Conservation (phyloP, 1,140 invertebrate species). For the Samia ricini region DNA sequence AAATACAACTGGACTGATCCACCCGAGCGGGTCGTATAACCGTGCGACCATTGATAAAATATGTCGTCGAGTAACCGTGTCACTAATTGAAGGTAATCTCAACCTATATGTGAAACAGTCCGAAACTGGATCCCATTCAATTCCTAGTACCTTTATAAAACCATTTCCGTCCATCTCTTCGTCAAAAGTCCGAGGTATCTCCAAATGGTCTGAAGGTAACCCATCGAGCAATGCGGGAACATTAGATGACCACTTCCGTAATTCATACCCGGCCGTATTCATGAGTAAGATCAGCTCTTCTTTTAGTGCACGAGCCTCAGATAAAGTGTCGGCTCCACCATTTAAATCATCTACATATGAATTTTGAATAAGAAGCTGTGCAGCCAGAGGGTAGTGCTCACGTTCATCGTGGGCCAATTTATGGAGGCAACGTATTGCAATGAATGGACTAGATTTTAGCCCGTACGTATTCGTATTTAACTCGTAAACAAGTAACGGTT, state of each 20-base stretch:
- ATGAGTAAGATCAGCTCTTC: too few relatives aligned
- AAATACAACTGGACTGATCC: too few relatives aligned
- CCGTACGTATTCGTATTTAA: conserved; percentile 22
- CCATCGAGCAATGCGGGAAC: conserved; percentile 2
- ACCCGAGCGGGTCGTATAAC: too few relatives aligned
- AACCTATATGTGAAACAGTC: background rate
- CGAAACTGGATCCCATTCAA: background rate
- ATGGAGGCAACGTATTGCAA: conserved; percentile 21
- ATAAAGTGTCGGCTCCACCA: too few relatives aligned
- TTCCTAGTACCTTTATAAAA: background rate
- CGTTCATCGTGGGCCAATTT: conserved; percentile 14
- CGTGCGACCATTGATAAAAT: too few relatives aligned
- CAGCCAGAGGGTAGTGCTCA: background rate
- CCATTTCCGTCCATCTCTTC: background rate
- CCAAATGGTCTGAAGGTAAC: background rate
- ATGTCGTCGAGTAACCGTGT: background rate
- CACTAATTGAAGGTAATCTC: background rate
- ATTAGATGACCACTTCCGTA: conserved; percentile 21
- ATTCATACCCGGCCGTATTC: conserved; percentile 7
- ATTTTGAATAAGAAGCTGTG: background rate
- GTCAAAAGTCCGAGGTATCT: background rate
- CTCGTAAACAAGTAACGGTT: conserved; percentile 16
- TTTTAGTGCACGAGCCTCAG: too few relatives aligned
- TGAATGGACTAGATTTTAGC: conserved; percentile 19
- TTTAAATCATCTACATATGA: too few relatives aligned